Percentiles rank a stretch among this genome's conserved stretches.
These are phyloP conservation scores for Oreochromis aureus DNA, from an alignment of 2,113 vertebrate genomes.

Conservation along the genomic window DNA sequence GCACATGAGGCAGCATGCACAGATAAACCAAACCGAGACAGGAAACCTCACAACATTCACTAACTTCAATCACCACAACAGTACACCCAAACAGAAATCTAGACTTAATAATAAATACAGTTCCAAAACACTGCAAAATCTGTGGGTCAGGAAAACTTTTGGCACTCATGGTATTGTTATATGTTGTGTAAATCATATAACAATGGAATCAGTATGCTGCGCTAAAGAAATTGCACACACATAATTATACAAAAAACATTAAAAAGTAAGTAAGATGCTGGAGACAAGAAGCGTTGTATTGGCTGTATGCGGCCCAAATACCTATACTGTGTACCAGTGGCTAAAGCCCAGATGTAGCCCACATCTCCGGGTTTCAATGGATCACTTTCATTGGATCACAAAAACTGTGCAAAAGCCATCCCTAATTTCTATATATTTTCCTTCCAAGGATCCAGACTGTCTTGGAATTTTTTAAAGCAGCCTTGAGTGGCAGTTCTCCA, in stretches of 20 bases:
- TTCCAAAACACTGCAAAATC: background rate
- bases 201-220: too few relatives aligned
- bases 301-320: background rate
- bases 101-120: background rate
- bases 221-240: too few relatives aligned
- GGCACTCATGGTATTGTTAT: background rate
- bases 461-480: background rate
- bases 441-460: background rate
- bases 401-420: background rate
- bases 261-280: background rate
- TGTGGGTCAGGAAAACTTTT: background rate
- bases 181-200: background rate
- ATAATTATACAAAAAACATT: too few relatives aligned
- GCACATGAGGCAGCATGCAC: background rate
- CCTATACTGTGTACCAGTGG: background rate
- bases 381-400: background rate
- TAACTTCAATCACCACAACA: background rate
- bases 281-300: accelerated
- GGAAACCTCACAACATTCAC: background rate
- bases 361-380: background rate
- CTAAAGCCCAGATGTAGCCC: background rate
- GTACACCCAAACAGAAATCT: background rate
- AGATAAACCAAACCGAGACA: background rate
- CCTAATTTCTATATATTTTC: background rate
- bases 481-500: background rate